Evolutionary conservation across 2,797 vertebrate species (phyloP).

Genomic region (Fistularia commersonii): DNA sequence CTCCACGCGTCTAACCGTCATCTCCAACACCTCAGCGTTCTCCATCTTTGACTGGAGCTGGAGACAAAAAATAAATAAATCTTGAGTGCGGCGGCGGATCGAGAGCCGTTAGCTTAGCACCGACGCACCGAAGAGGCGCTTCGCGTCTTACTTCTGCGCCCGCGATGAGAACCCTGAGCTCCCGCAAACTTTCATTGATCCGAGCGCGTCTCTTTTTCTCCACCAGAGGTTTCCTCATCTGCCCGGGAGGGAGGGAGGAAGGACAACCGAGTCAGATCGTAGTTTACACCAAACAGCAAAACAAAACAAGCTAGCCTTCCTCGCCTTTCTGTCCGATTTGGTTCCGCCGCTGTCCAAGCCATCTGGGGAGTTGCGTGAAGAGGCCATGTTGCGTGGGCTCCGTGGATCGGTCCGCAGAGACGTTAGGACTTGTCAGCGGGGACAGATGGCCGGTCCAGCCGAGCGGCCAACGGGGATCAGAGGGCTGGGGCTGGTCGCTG

Average conservation of each 20-base stretch:
- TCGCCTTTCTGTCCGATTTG: constrained; percentile 80
- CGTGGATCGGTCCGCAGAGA: constrained; percentile 37
- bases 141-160: constrained; percentile 79
- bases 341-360: constrained; percentile 46
- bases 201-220: constrained; percentile 91
- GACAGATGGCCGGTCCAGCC: constrained; percentile 72
- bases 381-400: constrained; percentile 74
- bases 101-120: no score
- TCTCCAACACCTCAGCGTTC: constrained; percentile 92
- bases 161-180: constrained; percentile 82
- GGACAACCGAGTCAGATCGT: constrained; percentile 3
- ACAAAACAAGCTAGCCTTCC: no score
- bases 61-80: constrained; percentile 6
- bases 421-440: constrained; percentile 63
- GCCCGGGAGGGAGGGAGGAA: background rate
- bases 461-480: constrained; percentile 56
- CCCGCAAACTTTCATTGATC: constrained; percentile 92
- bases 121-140: background rate
- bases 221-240: constrained; percentile 90
- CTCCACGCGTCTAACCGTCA: constrained; percentile 89
- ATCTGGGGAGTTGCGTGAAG: constrained; percentile 61
- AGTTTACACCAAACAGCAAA: no score
- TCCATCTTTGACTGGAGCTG: constrained; percentile 87
- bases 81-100: no score
- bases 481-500: constrained; percentile 46